Evolutionary conservation across 2,797 vertebrate species (phyloP).

Genomic region (Ctenopoma multispine): DNA sequence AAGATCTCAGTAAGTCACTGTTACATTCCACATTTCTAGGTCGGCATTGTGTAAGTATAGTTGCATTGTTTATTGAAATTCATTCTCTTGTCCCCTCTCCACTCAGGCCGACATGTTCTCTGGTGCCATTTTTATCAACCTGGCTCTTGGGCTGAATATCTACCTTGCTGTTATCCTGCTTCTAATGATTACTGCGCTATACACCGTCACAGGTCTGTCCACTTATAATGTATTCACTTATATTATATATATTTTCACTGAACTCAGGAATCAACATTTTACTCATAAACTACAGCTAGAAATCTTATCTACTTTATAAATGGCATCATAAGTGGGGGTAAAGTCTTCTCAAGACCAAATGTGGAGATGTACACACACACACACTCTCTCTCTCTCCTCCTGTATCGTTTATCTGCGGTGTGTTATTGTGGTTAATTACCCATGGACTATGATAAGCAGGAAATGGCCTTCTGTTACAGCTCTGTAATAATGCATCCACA

Average conservation of each 20-base stretch:
- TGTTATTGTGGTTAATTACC: slow-evolving; percentile 67
- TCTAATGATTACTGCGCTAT: slow-evolving; percentile 89
- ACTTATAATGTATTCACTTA: background rate
- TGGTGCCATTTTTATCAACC: slow-evolving; percentile 94
- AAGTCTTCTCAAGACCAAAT: slow-evolving; percentile 64
- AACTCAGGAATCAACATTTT: background rate
- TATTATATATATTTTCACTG: slow-evolving; percentile 6
- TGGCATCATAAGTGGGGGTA: slow-evolving; percentile 33
- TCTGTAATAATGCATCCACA: slow-evolving; percentile 31
- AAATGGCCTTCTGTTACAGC: slow-evolving; percentile 50
- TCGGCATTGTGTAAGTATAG: background rate
- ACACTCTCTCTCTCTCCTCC: background rate
- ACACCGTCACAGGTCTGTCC: slow-evolving; percentile 91
- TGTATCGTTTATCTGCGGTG: slow-evolving; percentile 49
- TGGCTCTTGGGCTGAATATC: slow-evolving; percentile 91
- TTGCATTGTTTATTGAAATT: too few species aligned
- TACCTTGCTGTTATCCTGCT: slow-evolving; percentile 91
- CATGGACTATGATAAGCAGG: slow-evolving; percentile 66
- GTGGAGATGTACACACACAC: slow-evolving; percentile 7
- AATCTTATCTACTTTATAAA: slow-evolving; percentile 52
- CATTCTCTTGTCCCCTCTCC: slow-evolving; percentile 11
- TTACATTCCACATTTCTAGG: background rate
- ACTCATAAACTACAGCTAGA: slow-evolving; percentile 17
- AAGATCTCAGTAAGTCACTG: slow-evolving; percentile 92
- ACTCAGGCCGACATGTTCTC: slow-evolving; percentile 95